These are phyloP conservation scores for Sphinx pinastri DNA, from an alignment of 2,888 invertebrate genomes.

Conservation along the genomic window DNA sequence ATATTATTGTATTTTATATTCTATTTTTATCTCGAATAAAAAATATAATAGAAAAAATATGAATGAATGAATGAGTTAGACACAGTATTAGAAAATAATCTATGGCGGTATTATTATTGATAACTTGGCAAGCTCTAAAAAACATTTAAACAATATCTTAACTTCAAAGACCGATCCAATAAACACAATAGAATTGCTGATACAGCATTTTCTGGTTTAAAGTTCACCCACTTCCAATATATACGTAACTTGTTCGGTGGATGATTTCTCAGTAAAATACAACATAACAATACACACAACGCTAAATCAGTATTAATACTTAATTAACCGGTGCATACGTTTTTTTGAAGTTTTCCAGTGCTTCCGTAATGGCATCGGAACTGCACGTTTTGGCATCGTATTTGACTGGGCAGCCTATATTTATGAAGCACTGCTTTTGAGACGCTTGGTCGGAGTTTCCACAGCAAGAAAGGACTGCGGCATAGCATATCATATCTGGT, in stretches of 20 bases:
- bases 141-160: no score
- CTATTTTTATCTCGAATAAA: no score
- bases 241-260: neutral
- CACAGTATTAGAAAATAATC: no score
- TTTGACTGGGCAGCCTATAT: slow-evolving; percentile 51
- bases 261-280: neutral
- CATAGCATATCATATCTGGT: slow-evolving; percentile 56
- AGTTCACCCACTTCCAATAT: neutral
- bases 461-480: slow-evolving; percentile 67
- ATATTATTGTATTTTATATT: no score
- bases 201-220: neutral
- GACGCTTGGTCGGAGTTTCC: slow-evolving; percentile 36
- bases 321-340: slow-evolving; percentile 56
- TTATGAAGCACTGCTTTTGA: slow-evolving; percentile 56
- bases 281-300: slow-evolving; percentile 13
- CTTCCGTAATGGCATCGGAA: slow-evolving; percentile 45
- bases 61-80: no score
- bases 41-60: no score
- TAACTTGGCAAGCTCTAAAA: no score
- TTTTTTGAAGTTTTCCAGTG: slow-evolving; percentile 53
- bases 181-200: neutral
- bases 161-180: neutral
- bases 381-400: slow-evolving; percentile 53
- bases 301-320: slow-evolving; percentile 28
- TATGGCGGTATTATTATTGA: no score